These are phyloP conservation scores for Nesoenas mayeri DNA, from an alignment of 2,113 vertebrate species.

Conservation along the genomic window DNA sequence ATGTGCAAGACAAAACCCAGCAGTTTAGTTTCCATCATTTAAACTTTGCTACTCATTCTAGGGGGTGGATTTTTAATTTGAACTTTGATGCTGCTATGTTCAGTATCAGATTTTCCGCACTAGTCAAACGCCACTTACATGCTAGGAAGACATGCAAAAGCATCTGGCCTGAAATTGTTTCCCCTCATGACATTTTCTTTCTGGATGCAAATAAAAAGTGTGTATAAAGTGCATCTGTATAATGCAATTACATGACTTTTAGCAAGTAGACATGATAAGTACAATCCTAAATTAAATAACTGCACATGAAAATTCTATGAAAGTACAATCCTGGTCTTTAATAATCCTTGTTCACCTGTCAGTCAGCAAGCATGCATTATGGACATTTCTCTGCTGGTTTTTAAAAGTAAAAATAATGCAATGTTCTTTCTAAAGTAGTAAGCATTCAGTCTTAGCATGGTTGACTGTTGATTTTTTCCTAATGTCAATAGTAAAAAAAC, in stretches of 20 bases:
- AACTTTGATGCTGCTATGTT: neutral
- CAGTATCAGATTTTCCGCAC: neutral
- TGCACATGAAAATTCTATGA: neutral
- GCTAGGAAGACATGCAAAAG: neutral
- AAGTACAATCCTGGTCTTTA: neutral
- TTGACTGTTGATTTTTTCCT: neutral
- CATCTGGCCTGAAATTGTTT: constrained; percentile 6
- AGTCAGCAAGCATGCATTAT: neutral
- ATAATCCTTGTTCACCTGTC: neutral
- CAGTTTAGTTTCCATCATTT: neutral
- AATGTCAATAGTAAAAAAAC: neutral
- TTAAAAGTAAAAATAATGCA: neutral
- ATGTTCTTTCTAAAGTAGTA: neutral
- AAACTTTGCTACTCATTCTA: neutral
- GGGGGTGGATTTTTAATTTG: neutral
- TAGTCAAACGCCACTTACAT: neutral
- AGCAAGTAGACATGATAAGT: neutral
- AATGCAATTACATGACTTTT: neutral
- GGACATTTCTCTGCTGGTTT: neutral
- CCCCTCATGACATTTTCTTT: constrained; percentile 4
- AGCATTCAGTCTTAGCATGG: neutral
- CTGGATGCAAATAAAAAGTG: constrained; percentile 13
- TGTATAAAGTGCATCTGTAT: neutral
- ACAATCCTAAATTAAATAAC: neutral
- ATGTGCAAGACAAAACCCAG: neutral